Evolutionary conservation across 2,113 vertebrate species (phyloP).

Genomic region (Gnathochromis pfefferi): DNA sequence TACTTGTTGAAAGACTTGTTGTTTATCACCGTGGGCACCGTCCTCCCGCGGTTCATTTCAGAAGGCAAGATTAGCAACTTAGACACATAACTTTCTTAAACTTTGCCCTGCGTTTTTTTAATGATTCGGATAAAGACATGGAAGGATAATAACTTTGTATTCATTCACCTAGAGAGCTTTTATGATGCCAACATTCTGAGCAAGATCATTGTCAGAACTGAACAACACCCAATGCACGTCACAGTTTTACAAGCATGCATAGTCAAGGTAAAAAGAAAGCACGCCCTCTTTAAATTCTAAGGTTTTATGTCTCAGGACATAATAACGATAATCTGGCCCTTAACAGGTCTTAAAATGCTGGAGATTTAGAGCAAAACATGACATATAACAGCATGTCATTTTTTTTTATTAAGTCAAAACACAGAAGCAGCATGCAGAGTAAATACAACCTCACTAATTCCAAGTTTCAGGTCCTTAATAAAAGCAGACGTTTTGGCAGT

Average conservation of each 20-base stretch:
- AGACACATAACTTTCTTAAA: not conserved
- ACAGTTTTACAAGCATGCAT: not conserved
- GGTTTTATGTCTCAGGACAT: not conserved
- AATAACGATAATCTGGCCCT: not conserved
- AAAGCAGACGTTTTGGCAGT: not conserved
- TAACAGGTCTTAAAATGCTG: not conserved
- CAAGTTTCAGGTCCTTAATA: not conserved
- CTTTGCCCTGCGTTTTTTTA: not conserved
- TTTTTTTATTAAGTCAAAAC: not conserved
- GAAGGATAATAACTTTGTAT: not conserved
- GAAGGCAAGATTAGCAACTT: not conserved
- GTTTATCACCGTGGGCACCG: not conserved
- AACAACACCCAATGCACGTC: not conserved
- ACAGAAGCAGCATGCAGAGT: not conserved
- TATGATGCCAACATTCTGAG: not conserved
- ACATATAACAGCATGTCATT: not conserved
- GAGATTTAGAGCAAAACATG: not conserved
- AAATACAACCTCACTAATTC: not conserved
- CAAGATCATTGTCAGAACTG: not conserved
- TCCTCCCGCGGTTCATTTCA: not conserved
- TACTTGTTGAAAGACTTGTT: not conserved
- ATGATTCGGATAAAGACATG: fast-evolving
- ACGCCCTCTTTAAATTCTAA: not conserved
- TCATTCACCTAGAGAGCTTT: not conserved
- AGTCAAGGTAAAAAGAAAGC: fast-evolving